Conservation (phyloP, 2,888 invertebrate genomes). For the Himalopsyche tibetana region DNA sequence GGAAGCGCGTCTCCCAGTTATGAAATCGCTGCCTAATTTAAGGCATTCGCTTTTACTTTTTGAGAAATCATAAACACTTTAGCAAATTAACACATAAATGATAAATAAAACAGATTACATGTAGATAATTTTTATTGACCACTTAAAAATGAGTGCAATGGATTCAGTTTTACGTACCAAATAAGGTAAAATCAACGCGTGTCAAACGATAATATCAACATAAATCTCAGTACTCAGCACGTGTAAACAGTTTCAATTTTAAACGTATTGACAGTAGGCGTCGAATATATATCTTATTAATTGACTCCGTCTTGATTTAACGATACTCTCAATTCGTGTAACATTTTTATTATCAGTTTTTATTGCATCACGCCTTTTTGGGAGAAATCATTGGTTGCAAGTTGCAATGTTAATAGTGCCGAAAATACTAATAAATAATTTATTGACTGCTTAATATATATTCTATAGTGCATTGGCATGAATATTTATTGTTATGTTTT, state of each 20-base stretch:
- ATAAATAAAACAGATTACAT: conserved; percentile 21
- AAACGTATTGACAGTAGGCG: not conserved
- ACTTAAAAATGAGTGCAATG: conserved; percentile 14
- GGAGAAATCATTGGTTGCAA: conserved; percentile 9
- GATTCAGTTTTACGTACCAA: not conserved
- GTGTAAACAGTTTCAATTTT: conserved; percentile 23
- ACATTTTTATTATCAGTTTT: conserved; percentile 28
- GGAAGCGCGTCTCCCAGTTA: too few species aligned
- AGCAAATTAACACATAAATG: not conserved
- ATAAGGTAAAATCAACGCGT: conserved; percentile 29
- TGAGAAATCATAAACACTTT: not conserved
- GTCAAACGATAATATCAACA: conserved; percentile 10
- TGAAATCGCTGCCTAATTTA: too few species aligned
- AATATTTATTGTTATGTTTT: too few species aligned
- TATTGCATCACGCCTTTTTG: not conserved
- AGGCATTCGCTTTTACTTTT: too few species aligned
- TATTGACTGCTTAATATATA: too few species aligned
- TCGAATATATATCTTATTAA: conserved; percentile 1
- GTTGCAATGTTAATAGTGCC: too few species aligned
- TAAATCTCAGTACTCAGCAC: conserved; percentile 1
- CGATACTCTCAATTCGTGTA: not conserved
- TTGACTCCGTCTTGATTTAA: conserved; percentile 27
- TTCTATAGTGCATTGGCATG: too few species aligned
- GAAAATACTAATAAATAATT: too few species aligned
- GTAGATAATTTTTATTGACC: not conserved